Evolutionary conservation across 2,888 invertebrate genomes (phyloP).

Genomic region (Chrysina gloriosa): DNA sequence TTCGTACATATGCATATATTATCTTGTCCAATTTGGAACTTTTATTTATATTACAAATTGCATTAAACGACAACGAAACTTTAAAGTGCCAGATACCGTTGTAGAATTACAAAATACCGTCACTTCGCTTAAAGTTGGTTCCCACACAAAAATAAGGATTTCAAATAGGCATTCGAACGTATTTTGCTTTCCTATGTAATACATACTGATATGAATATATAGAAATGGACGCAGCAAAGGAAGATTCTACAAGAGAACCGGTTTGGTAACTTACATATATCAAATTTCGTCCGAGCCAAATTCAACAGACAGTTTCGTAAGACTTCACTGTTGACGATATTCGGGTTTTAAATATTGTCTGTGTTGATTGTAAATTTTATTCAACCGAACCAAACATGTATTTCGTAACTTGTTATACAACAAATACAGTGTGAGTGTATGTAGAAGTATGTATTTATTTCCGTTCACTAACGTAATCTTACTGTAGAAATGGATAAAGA

Average conservation of each 20-base stretch:
- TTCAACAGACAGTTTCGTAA: slow-evolving; percentile 33
- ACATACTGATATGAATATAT: slow-evolving; percentile 22
- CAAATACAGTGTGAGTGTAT: neutral
- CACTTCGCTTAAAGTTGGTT: neutral
- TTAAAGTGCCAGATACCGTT: slow-evolving; percentile 10
- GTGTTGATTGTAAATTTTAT: slow-evolving; percentile 15
- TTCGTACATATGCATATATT: no score
- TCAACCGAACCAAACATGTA: slow-evolving; percentile 9
- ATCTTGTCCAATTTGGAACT: no score
- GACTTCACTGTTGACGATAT: slow-evolving; percentile 17
- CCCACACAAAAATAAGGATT: slow-evolving; percentile 18
- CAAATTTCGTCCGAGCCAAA: slow-evolving; percentile 38
- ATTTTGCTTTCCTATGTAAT: neutral
- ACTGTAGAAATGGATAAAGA: no score
- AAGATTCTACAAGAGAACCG: slow-evolving; percentile 27
- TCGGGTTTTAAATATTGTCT: slow-evolving; percentile 13
- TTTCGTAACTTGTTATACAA: neutral
- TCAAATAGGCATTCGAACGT: neutral
- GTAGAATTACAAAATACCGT: slow-evolving; percentile 20
- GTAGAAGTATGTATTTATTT: no score
- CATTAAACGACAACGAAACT: neutral
- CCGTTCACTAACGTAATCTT: no score
- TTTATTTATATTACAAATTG: no score
- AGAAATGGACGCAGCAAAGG: slow-evolving; percentile 18
- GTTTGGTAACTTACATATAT: slow-evolving; percentile 28